Evolutionary conservation across 1,140 invertebrate species (phyloP), one percentile per base, ranked within the genome.

Genomic region (Dufourea novaeangliae): DNA sequence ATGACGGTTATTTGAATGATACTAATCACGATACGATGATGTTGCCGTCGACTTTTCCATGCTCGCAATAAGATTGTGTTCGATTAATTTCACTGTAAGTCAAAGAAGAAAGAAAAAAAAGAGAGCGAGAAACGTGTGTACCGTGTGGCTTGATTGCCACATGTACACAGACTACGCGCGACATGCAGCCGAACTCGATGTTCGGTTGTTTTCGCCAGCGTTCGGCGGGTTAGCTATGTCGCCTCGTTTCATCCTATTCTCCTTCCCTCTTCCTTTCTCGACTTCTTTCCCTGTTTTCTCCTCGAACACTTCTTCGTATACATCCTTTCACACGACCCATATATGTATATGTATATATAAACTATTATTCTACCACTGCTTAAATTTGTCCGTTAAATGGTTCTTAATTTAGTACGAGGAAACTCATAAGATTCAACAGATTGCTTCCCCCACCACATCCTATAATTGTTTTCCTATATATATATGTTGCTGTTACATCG

Each of bases 81-180:
- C 39, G 50, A 63, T 77, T 80, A 62, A 56, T 80, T 77, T 71
- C 66, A 77, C 74, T 68, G 41, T 34, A 12, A 68, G 39, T n/a
- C 46, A 80, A 74, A 79, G 37, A 79, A 80, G 59, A 77, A 74
- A 78, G 61, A 59, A 75, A 68, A 78, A 83, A 73, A 69, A 56
- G 52, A 68, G 64, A 69, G 25, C 52, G 32, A 69, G 64, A 69
- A 77, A 86, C 82, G 87, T 79, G 85, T 75, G 86, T 87, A 86
- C 87, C 83, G 88, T 89, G 86, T 88, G 88, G 88, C 88, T 88
- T 87, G 87, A 90, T 89, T 90, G 90, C 90, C 90, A 91, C 90
- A 91, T 90, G 89, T 90, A 91, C 90, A 88, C 86, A 81, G 88
- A 88, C 87, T 87, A 87, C 78, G 84, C 77, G 78, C 80, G 76